phyloP scores from a whole-genome alignment of 2,113 vertebrate species.

The Chloropsis hardwickii region DNA sequence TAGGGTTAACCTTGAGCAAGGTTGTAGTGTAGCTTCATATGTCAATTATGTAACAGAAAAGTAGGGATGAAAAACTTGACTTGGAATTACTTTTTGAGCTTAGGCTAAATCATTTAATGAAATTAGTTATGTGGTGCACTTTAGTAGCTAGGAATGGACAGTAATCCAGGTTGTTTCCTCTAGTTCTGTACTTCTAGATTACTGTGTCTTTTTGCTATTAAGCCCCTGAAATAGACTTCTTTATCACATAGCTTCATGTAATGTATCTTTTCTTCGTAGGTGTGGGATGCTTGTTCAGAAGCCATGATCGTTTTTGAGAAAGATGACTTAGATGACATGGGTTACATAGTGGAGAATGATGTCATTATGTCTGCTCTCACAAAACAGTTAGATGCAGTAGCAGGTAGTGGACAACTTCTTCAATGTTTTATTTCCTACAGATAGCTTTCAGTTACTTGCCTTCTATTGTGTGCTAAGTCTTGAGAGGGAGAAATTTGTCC shows the following conservation, averaged over 20 bases:
- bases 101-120: neutral
- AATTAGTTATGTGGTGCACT: neutral
- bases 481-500: neutral
- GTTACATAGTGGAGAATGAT: constrained; percentile 95
- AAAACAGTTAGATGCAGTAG: constrained; percentile 84
- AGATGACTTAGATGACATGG: constrained; percentile 91
- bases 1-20: neutral
- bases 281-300: constrained; percentile 98
- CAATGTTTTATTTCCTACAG: neutral
- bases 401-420: constrained; percentile 75
- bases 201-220: neutral
- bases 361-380: constrained; percentile 89
- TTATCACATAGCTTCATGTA: neutral
- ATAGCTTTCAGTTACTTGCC: neutral
- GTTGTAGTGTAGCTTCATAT: neutral
- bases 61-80: neutral
- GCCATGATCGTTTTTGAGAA: constrained; percentile 96
- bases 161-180: neutral
- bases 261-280: constrained; percentile 72
- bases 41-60: neutral
- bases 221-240: neutral
- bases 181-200: neutral
- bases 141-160: neutral
- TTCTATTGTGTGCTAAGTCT: neutral
- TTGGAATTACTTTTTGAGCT: neutral